A percentile compares a stretch with the other conserved stretches of the same genome.
These are phyloP conservation scores for Mormyrus lacerda DNA, from an alignment of 2,113 vertebrate species.

Conservation along the genomic window DNA sequence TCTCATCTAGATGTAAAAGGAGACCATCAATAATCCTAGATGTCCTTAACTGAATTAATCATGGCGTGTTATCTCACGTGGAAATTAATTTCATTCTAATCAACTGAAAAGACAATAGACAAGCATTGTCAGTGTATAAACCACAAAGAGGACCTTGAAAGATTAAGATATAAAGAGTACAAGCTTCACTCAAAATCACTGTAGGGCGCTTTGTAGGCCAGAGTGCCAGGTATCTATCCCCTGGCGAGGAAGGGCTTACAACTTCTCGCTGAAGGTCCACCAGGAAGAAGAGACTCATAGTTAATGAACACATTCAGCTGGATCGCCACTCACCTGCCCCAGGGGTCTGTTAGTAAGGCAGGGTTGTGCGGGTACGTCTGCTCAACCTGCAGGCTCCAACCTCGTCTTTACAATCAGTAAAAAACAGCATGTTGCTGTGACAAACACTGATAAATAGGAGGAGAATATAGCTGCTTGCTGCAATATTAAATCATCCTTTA, in stretches of 20 bases:
- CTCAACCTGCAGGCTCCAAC: neutral
- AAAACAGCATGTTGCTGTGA: too few species aligned
- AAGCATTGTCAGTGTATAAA: neutral
- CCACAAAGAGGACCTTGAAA: neutral
- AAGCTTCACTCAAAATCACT: neutral
- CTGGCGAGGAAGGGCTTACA: neutral
- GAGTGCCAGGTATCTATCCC: neutral
- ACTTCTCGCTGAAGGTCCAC: neutral
- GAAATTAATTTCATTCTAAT: neutral
- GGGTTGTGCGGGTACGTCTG: neutral
- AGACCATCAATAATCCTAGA: neutral
- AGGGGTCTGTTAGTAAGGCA: neutral
- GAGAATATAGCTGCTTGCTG: too few species aligned
- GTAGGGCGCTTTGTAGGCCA: too few species aligned
- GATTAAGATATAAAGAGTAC: neutral
- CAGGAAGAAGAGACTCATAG: neutral
- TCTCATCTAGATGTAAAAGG: neutral
- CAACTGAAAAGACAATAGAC: neutral
- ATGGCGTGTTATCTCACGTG: neutral
- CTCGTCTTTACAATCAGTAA: too few species aligned
- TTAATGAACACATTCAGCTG: neutral
- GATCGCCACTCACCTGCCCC: neutral
- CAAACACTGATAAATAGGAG: too few species aligned
- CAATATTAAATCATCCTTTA: neutral
- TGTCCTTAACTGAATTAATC: neutral